A percentile compares a stretch with the other conserved stretches of the same genome.
Evolutionary conservation across 1,140 invertebrate species (phyloP).

Genomic region (Drosophila quadrilineata): DNA sequence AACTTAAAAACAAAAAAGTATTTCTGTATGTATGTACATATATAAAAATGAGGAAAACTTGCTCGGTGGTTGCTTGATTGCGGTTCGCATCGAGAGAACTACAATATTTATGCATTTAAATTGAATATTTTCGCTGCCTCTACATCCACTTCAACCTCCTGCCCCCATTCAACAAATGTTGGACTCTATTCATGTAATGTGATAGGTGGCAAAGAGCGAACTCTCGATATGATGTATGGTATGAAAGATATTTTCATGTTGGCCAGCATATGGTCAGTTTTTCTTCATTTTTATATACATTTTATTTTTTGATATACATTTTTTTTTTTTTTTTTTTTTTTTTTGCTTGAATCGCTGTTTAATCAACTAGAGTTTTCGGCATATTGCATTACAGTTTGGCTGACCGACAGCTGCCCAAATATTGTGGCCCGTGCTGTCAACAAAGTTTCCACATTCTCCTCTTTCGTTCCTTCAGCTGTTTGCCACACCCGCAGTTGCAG

Average conservation of each 20-base stretch:
- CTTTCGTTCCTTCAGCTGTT: too few relatives aligned
- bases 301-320: too few relatives aligned
- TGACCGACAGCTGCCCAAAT: constrained; percentile 61
- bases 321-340: too few relatives aligned
- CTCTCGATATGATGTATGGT: too few relatives aligned
- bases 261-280: constrained; percentile 57
- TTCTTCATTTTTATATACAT: too few relatives aligned
- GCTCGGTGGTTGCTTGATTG: constrained; percentile 54
- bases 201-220: constrained; percentile 61
- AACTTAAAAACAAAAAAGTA: too few relatives aligned
- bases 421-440: constrained; percentile 53
- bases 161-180: constrained; percentile 34
- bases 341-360: not conserved
- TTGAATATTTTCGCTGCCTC: too few relatives aligned
- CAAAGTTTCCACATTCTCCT: constrained; percentile 9
- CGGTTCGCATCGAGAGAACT: too few relatives aligned
- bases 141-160: too few relatives aligned
- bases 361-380: constrained; percentile 43
- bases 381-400: constrained; percentile 50
- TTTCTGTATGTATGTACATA: too few relatives aligned
- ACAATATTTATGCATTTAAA: too few relatives aligned
- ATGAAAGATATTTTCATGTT: constrained; percentile 11
- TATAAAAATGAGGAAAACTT: too few relatives aligned
- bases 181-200: constrained; percentile 66
- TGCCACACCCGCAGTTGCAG: not conserved